A percentile compares a stretch with the other conserved stretches of the same genome.
phyloP scores from a whole-genome alignment of 2,113 vertebrate species.

The Lucifuga dentata region DNA sequence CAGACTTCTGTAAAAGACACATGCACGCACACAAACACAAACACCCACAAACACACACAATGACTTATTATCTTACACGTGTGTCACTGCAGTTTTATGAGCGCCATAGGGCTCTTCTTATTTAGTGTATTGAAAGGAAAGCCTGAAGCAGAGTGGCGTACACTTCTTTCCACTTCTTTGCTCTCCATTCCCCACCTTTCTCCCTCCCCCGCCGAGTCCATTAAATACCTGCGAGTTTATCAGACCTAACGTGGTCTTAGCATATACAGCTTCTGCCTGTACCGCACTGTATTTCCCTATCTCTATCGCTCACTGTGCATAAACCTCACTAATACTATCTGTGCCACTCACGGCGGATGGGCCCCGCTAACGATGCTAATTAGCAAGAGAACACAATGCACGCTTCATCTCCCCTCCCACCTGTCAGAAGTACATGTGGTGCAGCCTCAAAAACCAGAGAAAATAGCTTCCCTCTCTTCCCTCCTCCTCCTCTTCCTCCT shows the following conservation, averaged over 20 bases:
- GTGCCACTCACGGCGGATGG: slow-evolving; percentile 71
- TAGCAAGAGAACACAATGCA: slow-evolving; percentile 79
- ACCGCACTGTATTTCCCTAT: slow-evolving; percentile 53
- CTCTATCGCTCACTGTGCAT: slow-evolving; percentile 68
- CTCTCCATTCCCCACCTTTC: background rate
- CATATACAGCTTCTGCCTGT: slow-evolving; percentile 60
- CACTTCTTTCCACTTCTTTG: slow-evolving; percentile 53
- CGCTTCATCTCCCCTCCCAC: slow-evolving; percentile 81
- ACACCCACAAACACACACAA: slow-evolving; percentile 28
- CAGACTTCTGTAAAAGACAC: slow-evolving; percentile 49
- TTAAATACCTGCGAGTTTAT: slow-evolving; percentile 78
- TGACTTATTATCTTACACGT: slow-evolving; percentile 22
- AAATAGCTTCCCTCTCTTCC: slow-evolving; percentile 75
- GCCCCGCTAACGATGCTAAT: slow-evolving; percentile 82
- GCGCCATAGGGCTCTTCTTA: slow-evolving; percentile 47
- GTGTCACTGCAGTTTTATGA: slow-evolving; percentile 69
- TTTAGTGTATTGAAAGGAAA: slow-evolving; percentile 57
- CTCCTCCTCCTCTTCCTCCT: slow-evolving; percentile 40
- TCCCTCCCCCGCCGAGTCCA: slow-evolving; percentile 57
- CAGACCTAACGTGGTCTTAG: slow-evolving; percentile 73
- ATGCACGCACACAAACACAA: slow-evolving; percentile 11
- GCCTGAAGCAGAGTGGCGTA: slow-evolving; percentile 60
- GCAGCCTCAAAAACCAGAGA: slow-evolving; percentile 70
- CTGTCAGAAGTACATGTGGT: slow-evolving; percentile 74
- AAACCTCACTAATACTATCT: slow-evolving; percentile 72